Percentiles rank a stretch among this genome's conserved stretches.
Conservation (phyloP, 2,888 invertebrate species). For the Sphaerophoria taeniata region DNA sequence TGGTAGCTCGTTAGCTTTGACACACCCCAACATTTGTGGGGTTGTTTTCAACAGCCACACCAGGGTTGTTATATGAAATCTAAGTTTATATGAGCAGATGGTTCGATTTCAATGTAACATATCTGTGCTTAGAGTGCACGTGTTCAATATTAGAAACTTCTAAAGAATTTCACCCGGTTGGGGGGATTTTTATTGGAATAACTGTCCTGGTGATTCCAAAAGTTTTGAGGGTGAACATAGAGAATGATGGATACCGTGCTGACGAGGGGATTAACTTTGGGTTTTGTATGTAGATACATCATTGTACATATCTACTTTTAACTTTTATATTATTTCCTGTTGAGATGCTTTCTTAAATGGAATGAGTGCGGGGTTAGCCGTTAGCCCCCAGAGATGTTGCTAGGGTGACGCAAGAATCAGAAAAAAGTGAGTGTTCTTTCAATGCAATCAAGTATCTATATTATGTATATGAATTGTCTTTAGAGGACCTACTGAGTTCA, state of each 20-base stretch:
- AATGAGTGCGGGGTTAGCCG: neutral
- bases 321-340: constrained; percentile 13
- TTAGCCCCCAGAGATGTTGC: neutral
- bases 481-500: no score
- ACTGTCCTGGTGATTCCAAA: constrained; percentile 37
- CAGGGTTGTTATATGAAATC: constrained; percentile 47
- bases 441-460: no score
- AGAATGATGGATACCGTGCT: constrained; percentile 43
- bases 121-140: constrained; percentile 79
- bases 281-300: neutral
- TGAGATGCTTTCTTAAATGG: constrained; percentile 46
- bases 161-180: constrained; percentile 75
- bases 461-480: no score
- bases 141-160: constrained; percentile 79
- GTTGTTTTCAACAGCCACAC: constrained; percentile 76
- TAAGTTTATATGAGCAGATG: constrained; percentile 7
- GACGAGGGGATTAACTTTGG: constrained; percentile 56
- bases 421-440: no score
- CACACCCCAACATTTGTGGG: constrained; percentile 81
- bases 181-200: constrained; percentile 73
- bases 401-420: no score
- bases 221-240: constrained; percentile 30
- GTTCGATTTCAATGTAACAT: constrained; percentile 65
- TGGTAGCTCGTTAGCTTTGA: constrained; percentile 80
- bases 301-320: neutral